phyloP scores from a whole-genome alignment of 92 coral and sea anemone species.

The Palythoa grandis region DNA sequence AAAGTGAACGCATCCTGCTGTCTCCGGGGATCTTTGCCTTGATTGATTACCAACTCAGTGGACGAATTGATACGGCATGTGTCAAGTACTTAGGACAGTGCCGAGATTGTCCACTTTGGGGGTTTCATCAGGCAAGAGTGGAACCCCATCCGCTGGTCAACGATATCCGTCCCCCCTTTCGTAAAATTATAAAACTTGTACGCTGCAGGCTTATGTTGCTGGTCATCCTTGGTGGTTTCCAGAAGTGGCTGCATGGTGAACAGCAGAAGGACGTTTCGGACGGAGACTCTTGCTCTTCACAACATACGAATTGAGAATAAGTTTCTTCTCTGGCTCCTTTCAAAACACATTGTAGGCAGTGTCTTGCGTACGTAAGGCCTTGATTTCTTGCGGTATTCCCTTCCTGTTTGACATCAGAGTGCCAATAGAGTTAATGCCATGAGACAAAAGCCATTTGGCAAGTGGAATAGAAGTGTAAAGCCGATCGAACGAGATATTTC shows the following conservation, averaged over 20 bases:
- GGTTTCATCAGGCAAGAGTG: constrained; percentile 36
- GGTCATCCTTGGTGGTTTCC: constrained; percentile 48
- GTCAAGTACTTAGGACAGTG: too few species aligned
- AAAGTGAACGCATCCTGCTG: too few species aligned
- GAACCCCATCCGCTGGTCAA: constrained; percentile 29
- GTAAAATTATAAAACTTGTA: constrained; percentile 54
- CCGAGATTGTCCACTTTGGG: constrained; percentile 41
- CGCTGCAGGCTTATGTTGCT: constrained; percentile 5
- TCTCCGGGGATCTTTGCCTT: too few species aligned
- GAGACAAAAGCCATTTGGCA: constrained; percentile 39
- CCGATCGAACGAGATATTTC: constrained; percentile 19
- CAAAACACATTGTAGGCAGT: not conserved
- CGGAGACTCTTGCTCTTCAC: constrained; percentile 29
- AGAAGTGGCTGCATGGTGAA: too few species aligned
- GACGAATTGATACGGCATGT: too few species aligned
- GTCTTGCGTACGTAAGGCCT: not conserved
- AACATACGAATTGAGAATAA: not conserved
- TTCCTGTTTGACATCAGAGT: constrained; percentile 47
- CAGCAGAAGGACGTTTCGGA: constrained; percentile 40
- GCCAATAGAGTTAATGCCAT: constrained; percentile 24
- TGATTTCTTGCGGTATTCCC: constrained; percentile 52
- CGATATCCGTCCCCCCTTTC: constrained; percentile 54
- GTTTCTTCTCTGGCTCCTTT: not conserved
- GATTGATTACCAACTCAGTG: too few species aligned
- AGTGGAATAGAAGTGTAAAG: constrained; percentile 37